These are phyloP conservation scores for Phalacrocorax brasilianus DNA, from an alignment of 2,113 vertebrate species.

Conservation along the genomic window DNA sequence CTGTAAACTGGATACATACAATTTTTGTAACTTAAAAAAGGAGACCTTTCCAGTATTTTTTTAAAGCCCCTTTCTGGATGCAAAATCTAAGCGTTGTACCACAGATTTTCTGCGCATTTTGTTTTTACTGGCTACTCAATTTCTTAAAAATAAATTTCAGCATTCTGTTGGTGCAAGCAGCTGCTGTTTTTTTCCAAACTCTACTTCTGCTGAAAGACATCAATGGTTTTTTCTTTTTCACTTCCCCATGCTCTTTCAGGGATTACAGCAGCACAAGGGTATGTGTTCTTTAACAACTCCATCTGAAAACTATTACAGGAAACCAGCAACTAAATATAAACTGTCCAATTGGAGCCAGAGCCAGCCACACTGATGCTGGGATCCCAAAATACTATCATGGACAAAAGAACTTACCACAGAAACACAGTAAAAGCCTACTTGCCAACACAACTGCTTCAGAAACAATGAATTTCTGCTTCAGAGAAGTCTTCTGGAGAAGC, in stretches of 20 bases:
- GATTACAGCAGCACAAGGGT: conserved; percentile 49
- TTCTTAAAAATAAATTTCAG: not conserved
- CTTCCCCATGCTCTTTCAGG: not conserved
- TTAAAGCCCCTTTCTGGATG: not conserved
- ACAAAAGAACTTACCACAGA: conserved; percentile 42
- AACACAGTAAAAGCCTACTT: not conserved
- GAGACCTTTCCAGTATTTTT: not conserved
- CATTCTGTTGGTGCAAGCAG: not conserved
- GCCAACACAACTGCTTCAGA: not conserved
- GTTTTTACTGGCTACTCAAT: not conserved
- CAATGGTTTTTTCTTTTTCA: not conserved
- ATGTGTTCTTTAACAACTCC: conserved; percentile 44
- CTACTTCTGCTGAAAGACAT: not conserved
- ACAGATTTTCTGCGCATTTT: not conserved
- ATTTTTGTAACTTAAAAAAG: not conserved
- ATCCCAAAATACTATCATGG: conserved; percentile 23
- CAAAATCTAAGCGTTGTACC: not conserved
- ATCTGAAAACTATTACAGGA: conserved; percentile 63
- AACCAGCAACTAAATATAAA: conserved; percentile 58
- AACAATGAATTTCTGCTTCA: not conserved
- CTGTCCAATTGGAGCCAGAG: not conserved
- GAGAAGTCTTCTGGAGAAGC: not conserved
- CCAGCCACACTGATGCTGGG: not conserved
- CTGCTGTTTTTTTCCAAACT: not conserved
- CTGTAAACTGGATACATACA: not conserved